Conservation (phyloP, 1,140 invertebrate genomes). For the Drosophila auraria region DNA sequence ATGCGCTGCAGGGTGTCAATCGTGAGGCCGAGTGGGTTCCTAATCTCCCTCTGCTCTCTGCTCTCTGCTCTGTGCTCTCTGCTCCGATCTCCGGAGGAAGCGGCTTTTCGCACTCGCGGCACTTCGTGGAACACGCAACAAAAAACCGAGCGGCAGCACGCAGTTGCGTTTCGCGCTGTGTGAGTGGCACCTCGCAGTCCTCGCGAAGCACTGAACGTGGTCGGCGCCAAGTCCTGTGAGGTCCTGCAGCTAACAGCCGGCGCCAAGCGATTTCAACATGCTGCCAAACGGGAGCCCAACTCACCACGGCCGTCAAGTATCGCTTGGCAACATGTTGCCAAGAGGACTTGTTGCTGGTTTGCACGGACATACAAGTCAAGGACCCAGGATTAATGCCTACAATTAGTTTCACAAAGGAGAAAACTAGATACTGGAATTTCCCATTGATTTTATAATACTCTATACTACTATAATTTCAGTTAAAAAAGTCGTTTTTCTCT, state of each 20-base stretch:
- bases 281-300: conserved; percentile 21
- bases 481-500: too few relatives aligned
- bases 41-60: too few relatives aligned
- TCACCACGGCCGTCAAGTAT: conserved; percentile 40
- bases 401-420: too few relatives aligned
- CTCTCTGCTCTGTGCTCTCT: background rate
- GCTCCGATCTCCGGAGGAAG: conserved; percentile 6
- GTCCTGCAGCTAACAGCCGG: conserved; percentile 25
- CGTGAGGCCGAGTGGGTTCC: conserved; percentile 52
- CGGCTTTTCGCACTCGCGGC: conserved; percentile 11
- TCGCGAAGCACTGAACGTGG: conserved; percentile 61
- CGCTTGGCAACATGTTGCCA: conserved; percentile 61
- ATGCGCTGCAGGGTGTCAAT: conserved; percentile 49
- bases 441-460: too few relatives aligned
- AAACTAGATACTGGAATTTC: too few relatives aligned
- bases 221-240: conserved; percentile 23
- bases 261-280: conserved; percentile 23
- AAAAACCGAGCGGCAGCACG: conserved; percentile 20
- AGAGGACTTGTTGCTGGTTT: conserved; percentile 48
- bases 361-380: background rate
- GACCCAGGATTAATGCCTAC: too few relatives aligned
- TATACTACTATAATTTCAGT: too few relatives aligned
- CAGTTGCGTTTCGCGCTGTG: conserved; percentile 40
- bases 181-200: conserved; percentile 61
- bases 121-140: conserved; percentile 41